Percentiles rank a stretch among this genome's conserved stretches.
Evolutionary conservation across 2,888 invertebrate genomes (phyloP).

Genomic region (Lycaena phlaeas): DNA sequence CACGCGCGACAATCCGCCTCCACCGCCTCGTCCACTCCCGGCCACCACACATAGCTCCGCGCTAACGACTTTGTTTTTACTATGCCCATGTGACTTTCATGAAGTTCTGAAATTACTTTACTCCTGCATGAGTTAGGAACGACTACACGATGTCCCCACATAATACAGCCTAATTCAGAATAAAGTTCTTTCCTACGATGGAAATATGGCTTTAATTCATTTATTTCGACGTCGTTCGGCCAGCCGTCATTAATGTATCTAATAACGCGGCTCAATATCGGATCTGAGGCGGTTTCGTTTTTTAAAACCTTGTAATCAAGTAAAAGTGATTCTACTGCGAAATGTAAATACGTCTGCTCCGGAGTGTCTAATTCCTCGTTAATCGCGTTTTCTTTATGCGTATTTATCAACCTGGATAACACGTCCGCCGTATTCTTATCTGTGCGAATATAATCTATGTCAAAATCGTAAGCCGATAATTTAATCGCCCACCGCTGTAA

Average conservation of each 20-base stretch:
- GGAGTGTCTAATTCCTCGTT: neutral
- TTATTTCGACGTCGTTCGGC: constrained; percentile 13
- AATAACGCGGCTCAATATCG: constrained; percentile 15
- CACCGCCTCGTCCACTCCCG: constrained; percentile 14
- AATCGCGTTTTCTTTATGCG: neutral
- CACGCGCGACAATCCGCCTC: constrained; percentile 13
- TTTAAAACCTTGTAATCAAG: constrained; percentile 12
- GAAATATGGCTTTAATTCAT: constrained; percentile 17
- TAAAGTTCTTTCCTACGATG: constrained; percentile 20
- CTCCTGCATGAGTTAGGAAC: constrained; percentile 11
- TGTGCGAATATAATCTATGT: constrained; percentile 1
- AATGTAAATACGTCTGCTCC: too few species aligned
- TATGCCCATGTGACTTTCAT: constrained; percentile 16
- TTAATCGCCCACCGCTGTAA: too few species aligned
- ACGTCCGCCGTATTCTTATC: constrained; percentile 6
- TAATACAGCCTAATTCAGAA: constrained; percentile 16
- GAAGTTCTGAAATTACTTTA: constrained; percentile 2
- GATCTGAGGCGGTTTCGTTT: constrained; percentile 11
- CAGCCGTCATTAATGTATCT: constrained; percentile 19
- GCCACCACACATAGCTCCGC: constrained; percentile 12
- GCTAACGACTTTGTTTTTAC: constrained; percentile 18
- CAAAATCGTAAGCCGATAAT: constrained; percentile 12
- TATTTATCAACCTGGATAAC: constrained; percentile 1
- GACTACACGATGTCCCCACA: constrained; percentile 19
- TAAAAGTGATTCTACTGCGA: constrained; percentile 6